Evolutionary conservation across 2,113 vertebrate species (phyloP).

Genomic region (Rhinoptilus africanus): DNA sequence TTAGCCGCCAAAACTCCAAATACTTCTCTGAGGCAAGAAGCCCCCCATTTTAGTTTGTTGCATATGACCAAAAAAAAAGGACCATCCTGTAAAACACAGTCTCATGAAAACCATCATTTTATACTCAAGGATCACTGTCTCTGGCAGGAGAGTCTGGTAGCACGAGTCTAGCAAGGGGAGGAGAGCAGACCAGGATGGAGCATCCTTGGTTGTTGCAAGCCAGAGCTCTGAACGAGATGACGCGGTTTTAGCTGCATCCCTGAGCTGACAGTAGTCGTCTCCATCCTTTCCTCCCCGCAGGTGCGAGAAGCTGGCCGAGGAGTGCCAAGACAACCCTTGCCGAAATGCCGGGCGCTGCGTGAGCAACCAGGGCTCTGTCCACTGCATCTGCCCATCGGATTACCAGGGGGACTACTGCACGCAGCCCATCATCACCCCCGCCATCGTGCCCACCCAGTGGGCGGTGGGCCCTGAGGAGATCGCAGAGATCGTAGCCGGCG

Average conservation of each 20-base stretch:
- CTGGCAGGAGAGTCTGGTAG: not conserved
- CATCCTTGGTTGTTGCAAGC: not conserved
- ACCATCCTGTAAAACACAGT: not conserved
- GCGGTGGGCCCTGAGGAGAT: slow-evolving; percentile 78
- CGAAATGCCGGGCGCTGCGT: slow-evolving; percentile 72
- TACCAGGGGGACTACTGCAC: slow-evolving; percentile 65
- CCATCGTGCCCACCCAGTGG: slow-evolving; percentile 57
- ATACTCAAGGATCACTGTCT: not conserved
- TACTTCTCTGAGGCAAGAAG: not conserved
- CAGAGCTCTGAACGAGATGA: not conserved
- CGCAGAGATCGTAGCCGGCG: slow-evolving; percentile 68
- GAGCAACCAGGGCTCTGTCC: slow-evolving; percentile 55
- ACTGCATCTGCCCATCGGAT: slow-evolving; percentile 68
- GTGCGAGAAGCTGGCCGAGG: slow-evolving; percentile 75
- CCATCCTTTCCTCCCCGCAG: slow-evolving; percentile 57
- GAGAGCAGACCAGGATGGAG: not conserved
- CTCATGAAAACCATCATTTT: not conserved
- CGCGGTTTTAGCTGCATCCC: not conserved
- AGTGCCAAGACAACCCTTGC: slow-evolving; percentile 80
- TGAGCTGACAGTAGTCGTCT: fast-evolving
- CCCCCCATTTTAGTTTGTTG: not conserved
- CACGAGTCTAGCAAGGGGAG: fast-evolving
- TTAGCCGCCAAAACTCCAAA: not conserved
- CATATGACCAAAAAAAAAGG: not conserved
- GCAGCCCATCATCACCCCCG: slow-evolving; percentile 55